Percentiles rank a stretch among this genome's conserved stretches.
These are phyloP conservation scores for Scaptomyza hsui DNA, from an alignment of 1,140 invertebrate genomes.

Conservation along the genomic window DNA sequence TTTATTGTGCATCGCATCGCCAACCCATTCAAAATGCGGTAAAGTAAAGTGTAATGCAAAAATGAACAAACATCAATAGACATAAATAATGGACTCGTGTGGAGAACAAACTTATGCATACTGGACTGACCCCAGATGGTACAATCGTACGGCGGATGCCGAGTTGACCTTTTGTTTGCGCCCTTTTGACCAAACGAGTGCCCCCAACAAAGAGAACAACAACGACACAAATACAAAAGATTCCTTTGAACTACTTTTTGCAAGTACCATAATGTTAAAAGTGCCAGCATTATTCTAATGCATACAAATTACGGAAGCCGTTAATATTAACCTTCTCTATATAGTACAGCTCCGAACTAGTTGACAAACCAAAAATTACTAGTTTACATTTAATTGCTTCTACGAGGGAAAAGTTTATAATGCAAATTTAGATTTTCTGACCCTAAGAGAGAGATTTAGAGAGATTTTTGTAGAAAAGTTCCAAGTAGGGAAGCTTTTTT, in stretches of 20 bases:
- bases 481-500: too few relatives aligned
- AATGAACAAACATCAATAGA: conserved; percentile 60
- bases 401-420: too few relatives aligned
- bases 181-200: conserved; percentile 78
- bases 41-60: conserved; percentile 50
- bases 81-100: conserved; percentile 64
- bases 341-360: too few relatives aligned
- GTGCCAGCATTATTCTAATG: neutral
- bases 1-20: neutral
- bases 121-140: conserved; percentile 7
- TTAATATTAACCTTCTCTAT: too few relatives aligned
- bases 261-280: conserved; percentile 30
- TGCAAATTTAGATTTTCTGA: too few relatives aligned
- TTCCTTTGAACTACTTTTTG: conserved; percentile 67
- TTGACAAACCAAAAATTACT: too few relatives aligned
- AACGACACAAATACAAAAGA: conserved; percentile 60
- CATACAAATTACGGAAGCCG: too few relatives aligned
- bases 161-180: conserved; percentile 64
- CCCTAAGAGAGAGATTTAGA: too few relatives aligned
- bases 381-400: too few relatives aligned
- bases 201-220: conserved; percentile 58
- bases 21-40: conserved; percentile 25
- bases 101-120: conserved; percentile 5
- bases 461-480: too few relatives aligned
- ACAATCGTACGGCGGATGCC: conserved; percentile 12